These are phyloP conservation scores for Cryptotermes secundus DNA, from an alignment of 1,140 invertebrate genomes.

Conservation along the genomic window DNA sequence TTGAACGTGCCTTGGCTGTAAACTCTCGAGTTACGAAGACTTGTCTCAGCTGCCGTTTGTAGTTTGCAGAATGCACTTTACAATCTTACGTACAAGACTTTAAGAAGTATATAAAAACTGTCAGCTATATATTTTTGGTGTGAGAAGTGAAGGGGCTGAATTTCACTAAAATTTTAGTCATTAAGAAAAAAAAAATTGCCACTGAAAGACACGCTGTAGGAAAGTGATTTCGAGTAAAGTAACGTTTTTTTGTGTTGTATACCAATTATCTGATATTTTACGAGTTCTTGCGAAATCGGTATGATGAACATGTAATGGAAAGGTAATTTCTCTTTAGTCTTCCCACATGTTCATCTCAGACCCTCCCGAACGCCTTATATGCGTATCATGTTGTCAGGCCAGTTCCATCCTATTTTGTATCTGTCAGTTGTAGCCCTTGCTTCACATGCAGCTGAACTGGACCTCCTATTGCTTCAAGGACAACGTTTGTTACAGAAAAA, in stretches of 20 bases:
- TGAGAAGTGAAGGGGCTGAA: neutral
- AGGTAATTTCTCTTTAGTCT: too few relatives aligned
- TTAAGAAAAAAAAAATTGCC: neutral
- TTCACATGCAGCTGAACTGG: too few relatives aligned
- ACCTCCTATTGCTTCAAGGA: too few relatives aligned
- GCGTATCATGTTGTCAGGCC: too few relatives aligned
- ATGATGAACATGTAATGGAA: too few relatives aligned
- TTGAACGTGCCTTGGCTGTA: neutral
- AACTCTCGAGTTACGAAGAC: neutral
- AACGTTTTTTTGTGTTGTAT: neutral
- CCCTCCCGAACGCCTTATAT: too few relatives aligned
- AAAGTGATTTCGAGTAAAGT: neutral
- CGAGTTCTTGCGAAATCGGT: too few relatives aligned
- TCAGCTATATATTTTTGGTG: neutral
- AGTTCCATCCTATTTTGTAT: too few relatives aligned
- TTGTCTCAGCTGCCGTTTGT: neutral
- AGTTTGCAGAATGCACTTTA: neutral
- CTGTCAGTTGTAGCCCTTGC: too few relatives aligned
- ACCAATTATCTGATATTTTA: too few relatives aligned
- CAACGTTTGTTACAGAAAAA: too few relatives aligned
- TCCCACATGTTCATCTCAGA: too few relatives aligned
- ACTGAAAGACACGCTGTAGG: neutral
- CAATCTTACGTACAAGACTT: neutral
- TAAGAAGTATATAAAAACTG: neutral
- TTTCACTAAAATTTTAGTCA: neutral